Evolutionary conservation across 2,113 vertebrate species (phyloP).

Genomic region (Trematomus loennbergii): DNA sequence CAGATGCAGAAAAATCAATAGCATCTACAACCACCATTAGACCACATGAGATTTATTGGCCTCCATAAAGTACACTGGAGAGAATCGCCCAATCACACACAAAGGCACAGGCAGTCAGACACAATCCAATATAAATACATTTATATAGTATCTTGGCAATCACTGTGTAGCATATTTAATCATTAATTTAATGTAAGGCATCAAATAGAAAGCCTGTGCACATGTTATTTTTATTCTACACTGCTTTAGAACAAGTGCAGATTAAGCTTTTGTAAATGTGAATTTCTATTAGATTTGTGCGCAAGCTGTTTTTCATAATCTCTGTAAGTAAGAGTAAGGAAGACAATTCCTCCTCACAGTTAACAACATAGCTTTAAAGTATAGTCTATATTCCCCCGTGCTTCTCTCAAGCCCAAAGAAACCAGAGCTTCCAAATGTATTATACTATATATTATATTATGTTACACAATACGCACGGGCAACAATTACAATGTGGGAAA

Average conservation of each 20-base stretch:
- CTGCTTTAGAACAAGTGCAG: conserved; percentile 9
- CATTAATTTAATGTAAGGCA: background rate
- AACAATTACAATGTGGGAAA: background rate
- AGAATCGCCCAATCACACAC: too few species aligned
- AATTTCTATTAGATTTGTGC: conserved; percentile 4
- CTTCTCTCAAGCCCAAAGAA: conserved; percentile 18
- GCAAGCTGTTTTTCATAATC: conserved; percentile 12
- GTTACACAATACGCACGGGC: conserved; percentile 1
- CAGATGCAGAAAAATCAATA: conserved; percentile 41
- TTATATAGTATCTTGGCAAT: background rate
- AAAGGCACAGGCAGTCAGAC: background rate
- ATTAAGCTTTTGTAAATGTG: conserved; percentile 2
- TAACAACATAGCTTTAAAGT: conserved; percentile 32
- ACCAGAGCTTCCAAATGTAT: background rate
- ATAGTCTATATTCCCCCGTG: conserved; percentile 30
- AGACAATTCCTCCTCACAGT: conserved; percentile 28
- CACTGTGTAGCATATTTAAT: background rate
- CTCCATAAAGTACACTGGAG: background rate
- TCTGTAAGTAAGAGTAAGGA: background rate
- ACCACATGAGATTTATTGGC: conserved; percentile 26
- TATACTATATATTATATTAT: conserved; percentile 1
- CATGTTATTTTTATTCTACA: conserved; percentile 5
- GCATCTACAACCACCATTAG: conserved; percentile 44
- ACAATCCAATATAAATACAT: background rate
- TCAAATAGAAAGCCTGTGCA: background rate